A percentile compares a stretch with the other conserved stretches of the same genome.
Conservation (phyloP, 2,797 vertebrate species). For the Pyrocephalus nanus region DNA sequence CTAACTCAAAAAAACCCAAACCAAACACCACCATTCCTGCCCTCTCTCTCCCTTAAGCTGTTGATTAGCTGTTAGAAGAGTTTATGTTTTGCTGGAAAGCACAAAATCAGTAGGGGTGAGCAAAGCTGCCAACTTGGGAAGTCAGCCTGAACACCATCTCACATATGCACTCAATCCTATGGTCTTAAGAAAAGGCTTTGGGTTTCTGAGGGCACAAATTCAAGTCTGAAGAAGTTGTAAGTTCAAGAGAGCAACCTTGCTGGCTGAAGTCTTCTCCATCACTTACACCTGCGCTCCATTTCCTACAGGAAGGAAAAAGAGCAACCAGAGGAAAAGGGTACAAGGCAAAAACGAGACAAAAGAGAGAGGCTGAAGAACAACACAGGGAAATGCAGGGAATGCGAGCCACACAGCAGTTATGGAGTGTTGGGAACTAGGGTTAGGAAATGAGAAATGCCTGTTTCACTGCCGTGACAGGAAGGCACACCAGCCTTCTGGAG, state of each 20-base stretch:
- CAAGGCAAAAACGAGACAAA: neutral
- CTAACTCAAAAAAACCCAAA: neutral
- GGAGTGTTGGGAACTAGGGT: neutral
- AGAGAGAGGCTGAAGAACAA: neutral
- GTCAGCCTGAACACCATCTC: neutral
- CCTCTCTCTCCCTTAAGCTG: neutral
- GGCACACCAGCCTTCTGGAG: neutral
- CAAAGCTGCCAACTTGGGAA: neutral
- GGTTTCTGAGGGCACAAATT: neutral
- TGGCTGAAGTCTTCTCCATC: neutral
- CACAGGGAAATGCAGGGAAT: neutral
- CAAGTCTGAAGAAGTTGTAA: neutral
- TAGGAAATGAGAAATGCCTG: neutral
- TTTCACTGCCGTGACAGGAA: neutral
- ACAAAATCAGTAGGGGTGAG: neutral
- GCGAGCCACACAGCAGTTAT: neutral
- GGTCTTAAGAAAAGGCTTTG: neutral
- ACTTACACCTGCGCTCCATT: neutral
- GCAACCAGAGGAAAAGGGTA: neutral
- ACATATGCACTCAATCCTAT: neutral
- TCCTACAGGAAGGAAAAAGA: neutral
- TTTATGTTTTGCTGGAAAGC: neutral
- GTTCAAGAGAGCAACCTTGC: neutral
- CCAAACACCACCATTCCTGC: neutral
- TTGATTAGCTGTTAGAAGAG: neutral